These are phyloP conservation scores for Acronicta aceris DNA, from an alignment of 2,888 invertebrate genomes.

Conservation along the genomic window DNA sequence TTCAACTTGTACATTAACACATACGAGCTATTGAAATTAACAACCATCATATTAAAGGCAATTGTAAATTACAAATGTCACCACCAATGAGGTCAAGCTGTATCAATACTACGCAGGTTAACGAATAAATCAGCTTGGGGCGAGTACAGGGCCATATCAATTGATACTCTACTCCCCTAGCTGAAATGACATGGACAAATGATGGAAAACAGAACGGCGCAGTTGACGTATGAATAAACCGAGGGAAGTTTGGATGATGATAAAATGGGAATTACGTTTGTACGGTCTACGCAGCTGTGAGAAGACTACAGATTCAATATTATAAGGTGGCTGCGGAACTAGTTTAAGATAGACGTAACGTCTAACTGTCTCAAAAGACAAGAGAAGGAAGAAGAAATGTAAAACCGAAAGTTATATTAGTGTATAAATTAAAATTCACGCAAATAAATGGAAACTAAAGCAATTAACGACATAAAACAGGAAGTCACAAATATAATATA, in stretches of 20 bases:
- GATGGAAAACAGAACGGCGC: slow-evolving; percentile 60
- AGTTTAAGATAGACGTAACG: not conserved
- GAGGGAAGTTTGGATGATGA: slow-evolving; percentile 35
- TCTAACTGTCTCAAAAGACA: not conserved
- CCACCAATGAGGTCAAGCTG: slow-evolving; percentile 79
- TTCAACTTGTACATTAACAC: slow-evolving; percentile 27
- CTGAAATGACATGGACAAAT: slow-evolving; percentile 57
- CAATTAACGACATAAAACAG: slow-evolving; percentile 18
- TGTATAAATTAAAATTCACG: not conserved
- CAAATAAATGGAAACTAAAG: slow-evolving; percentile 2
- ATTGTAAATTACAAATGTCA: slow-evolving; percentile 65
- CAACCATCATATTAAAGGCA: slow-evolving; percentile 57
- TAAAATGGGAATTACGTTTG: slow-evolving; percentile 7
- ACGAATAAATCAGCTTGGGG: slow-evolving; percentile 83
- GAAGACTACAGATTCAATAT: no score
- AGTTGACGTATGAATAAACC: slow-evolving; percentile 45
- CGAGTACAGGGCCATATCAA: slow-evolving; percentile 83
- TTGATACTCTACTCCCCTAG: slow-evolving; percentile 70
- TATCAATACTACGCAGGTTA: slow-evolving; percentile 80
- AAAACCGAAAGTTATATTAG: not conserved
- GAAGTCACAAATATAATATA: slow-evolving; percentile 21
- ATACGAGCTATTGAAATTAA: slow-evolving; percentile 38
- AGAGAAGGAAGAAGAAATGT: slow-evolving; percentile 23
- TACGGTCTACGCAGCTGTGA: not conserved
- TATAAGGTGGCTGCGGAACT: not conserved